Percentiles rank a stretch among this genome's conserved stretches.
phyloP scores from a whole-genome alignment of 2,888 invertebrate species.

The Baccha elongata region DNA sequence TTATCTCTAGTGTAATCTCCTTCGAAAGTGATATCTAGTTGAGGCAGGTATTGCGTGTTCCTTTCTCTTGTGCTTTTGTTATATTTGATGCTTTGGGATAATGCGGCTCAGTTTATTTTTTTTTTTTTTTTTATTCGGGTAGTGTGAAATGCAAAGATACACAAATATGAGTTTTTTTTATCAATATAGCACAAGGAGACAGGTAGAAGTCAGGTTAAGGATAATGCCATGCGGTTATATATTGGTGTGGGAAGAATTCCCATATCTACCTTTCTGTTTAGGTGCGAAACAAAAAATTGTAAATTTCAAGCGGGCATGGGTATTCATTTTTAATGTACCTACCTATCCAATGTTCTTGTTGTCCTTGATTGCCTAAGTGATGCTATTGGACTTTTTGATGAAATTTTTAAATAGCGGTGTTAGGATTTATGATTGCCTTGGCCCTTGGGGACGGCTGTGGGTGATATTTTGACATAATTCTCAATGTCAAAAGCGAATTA shows the following conservation, averaged over 20 bases:
- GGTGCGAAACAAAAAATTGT: slow-evolving; percentile 65
- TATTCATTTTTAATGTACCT: slow-evolving; percentile 67
- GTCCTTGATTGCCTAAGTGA: slow-evolving; percentile 44
- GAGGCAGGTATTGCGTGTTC: slow-evolving; percentile 44
- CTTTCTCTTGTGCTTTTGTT: slow-evolving; percentile 14
- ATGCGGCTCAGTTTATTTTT: slow-evolving; percentile 7
- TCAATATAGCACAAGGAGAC: slow-evolving; percentile 11
- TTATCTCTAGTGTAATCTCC: slow-evolving; percentile 65
- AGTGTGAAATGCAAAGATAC: slow-evolving; percentile 12
- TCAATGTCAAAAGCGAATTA: background rate
- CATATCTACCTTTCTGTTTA: slow-evolving; percentile 13
- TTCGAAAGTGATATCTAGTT: slow-evolving; percentile 61
- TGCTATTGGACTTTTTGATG: slow-evolving; percentile 36
- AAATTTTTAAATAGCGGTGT: background rate
- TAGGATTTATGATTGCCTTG: background rate
- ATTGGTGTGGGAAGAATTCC: background rate
- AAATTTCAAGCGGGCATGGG: slow-evolving; percentile 59
- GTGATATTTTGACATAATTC: background rate
- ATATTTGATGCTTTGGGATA: slow-evolving; percentile 14
- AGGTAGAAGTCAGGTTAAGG: slow-evolving; percentile 21
- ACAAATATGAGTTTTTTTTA: slow-evolving; percentile 4
- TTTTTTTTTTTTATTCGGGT: background rate
- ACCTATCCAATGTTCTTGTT: slow-evolving; percentile 37
- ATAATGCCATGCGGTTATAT: background rate
- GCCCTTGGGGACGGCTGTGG: background rate